Percentiles rank a stretch among this genome's conserved stretches.
Evolutionary conservation across 2,888 invertebrate species (phyloP).

Genomic region (Cactoblastis cactorum): DNA sequence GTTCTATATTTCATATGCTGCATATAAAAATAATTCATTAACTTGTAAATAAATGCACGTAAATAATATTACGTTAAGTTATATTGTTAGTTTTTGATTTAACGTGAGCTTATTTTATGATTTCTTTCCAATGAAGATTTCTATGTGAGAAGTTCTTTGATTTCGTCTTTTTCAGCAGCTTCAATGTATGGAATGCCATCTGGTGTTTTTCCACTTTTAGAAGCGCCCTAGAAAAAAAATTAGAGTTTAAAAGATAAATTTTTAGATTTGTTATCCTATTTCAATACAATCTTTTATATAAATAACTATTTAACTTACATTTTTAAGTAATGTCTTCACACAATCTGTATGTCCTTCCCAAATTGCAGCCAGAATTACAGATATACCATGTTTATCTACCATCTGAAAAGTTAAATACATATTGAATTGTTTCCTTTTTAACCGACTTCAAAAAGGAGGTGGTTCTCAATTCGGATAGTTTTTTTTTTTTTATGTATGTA

Average conservation of each 20-base stretch:
- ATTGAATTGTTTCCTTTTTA: neutral
- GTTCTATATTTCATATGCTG: slow-evolving; percentile 51
- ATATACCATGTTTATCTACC: slow-evolving; percentile 96
- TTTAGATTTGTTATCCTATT: neutral
- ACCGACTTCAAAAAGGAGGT: too few relatives aligned
- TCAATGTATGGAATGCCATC: slow-evolving; percentile 93
- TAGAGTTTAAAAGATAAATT: slow-evolving; percentile 12
- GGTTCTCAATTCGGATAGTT: too few relatives aligned
- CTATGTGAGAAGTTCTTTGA: slow-evolving; percentile 84
- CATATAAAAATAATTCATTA: slow-evolving; percentile 72
- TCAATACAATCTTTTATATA: neutral
- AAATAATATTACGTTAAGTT: slow-evolving; percentile 62
- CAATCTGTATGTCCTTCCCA: slow-evolving; percentile 98
- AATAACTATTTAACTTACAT: slow-evolving; percentile 78
- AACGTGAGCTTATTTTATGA: slow-evolving; percentile 44
- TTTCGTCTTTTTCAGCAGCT: slow-evolving; percentile 94
- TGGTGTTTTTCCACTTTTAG: slow-evolving; percentile 89
- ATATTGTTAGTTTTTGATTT: slow-evolving; percentile 54
- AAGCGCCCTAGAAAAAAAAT: slow-evolving; percentile 83
- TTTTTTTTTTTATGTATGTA: too few relatives aligned
- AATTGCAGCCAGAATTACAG: slow-evolving; percentile 94
- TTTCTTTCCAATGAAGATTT: slow-evolving; percentile 25
- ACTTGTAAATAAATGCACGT: slow-evolving; percentile 75
- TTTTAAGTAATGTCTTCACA: slow-evolving; percentile 91
- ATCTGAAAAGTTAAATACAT: slow-evolving; percentile 77